Conservation (phyloP, 2,113 vertebrate species). For the Ictalurus furcatus region DNA sequence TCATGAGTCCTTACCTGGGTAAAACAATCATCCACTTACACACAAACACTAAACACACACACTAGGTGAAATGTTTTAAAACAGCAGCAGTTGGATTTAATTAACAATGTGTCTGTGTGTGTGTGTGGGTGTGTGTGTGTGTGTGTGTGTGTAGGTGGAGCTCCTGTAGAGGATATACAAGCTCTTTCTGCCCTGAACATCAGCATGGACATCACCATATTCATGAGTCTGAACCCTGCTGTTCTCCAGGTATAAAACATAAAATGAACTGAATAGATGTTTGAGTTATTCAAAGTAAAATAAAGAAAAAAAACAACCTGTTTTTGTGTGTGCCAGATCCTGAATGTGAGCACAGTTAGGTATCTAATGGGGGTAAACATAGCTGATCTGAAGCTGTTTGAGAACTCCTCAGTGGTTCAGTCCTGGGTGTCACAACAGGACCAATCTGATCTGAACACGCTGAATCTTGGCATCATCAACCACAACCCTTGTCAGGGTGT, state of each 20-base stretch:
- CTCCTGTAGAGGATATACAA: constrained; percentile 41
- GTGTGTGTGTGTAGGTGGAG: constrained; percentile 44
- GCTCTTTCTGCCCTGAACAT: constrained; percentile 29
- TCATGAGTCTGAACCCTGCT: constrained; percentile 25
- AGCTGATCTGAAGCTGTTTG: constrained; percentile 43
- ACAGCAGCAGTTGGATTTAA: no score
- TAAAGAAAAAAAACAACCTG: not conserved
- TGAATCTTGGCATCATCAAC: not conserved
- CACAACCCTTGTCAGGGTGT: constrained; percentile 3
- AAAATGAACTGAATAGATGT: not conserved
- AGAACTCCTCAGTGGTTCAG: constrained; percentile 13
- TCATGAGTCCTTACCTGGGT: constrained; percentile 74
- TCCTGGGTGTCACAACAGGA: constrained; percentile 23
- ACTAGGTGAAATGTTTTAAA: no score
- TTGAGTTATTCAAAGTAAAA: no score
- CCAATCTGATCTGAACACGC: constrained; percentile 1
- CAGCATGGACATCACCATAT: constrained; percentile 45
- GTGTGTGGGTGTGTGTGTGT: not conserved
- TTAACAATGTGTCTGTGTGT: no score
- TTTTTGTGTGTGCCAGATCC: not conserved
- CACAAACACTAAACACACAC: no score
- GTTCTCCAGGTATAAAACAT: constrained; percentile 36
- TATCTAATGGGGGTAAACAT: constrained; percentile 32
- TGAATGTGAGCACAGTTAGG: constrained; percentile 36
- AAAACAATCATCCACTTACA: not conserved